Evolutionary conservation across 2,113 vertebrate species (phyloP).

Genomic region (Eulacestoma nigropectus): DNA sequence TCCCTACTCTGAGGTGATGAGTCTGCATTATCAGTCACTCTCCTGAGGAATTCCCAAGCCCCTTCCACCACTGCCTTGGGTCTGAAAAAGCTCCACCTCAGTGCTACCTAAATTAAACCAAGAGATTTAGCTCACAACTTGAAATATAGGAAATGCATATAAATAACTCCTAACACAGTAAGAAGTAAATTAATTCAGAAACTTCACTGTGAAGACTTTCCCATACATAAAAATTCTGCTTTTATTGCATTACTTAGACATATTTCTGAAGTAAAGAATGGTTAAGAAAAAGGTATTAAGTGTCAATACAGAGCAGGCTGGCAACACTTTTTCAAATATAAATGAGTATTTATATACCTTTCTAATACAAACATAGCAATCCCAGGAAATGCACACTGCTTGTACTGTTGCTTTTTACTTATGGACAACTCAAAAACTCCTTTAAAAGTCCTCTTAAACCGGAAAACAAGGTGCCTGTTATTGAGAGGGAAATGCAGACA

Average conservation of each 20-base stretch:
- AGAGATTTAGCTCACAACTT: not conserved
- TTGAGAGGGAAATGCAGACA: not conserved
- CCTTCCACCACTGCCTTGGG: not conserved
- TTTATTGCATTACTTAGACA: not conserved
- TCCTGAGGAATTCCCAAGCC: not conserved
- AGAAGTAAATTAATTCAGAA: not conserved
- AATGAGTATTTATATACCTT: not conserved
- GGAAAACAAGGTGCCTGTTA: not conserved
- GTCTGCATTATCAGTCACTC: fast-evolving
- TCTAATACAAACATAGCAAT: not conserved
- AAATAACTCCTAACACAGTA: not conserved
- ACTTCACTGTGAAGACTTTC: not conserved
- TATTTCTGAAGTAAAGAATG: not conserved
- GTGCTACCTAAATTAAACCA: not conserved
- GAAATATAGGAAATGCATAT: not conserved
- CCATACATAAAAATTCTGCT: not conserved
- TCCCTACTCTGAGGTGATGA: not conserved
- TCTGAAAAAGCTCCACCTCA: not conserved
- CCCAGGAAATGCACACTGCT: not conserved
- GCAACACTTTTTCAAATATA: not conserved
- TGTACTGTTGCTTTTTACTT: not conserved
- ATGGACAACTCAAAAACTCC: not conserved
- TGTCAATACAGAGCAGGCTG: not conserved
- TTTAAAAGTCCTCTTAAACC: not conserved
- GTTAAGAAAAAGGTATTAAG: not conserved